Conservation (phyloP, 2,888 invertebrate species). For the Yponomeuta malinellus region DNA sequence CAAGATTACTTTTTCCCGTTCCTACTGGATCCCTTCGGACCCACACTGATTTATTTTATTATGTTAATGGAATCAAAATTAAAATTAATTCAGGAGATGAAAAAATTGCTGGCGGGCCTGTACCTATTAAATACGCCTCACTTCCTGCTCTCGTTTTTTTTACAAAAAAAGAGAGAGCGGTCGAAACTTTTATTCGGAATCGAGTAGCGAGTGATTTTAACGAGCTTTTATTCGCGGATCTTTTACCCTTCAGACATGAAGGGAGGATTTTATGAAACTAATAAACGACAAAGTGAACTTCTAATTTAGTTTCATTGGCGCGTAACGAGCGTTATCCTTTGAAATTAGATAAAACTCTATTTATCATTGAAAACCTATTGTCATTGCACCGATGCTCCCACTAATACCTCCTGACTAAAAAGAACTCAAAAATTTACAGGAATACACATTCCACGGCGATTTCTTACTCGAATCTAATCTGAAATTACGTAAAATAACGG, state of each 20-base stretch:
- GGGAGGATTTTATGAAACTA: slow-evolving; percentile 55
- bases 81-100: slow-evolving; percentile 54
- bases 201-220: slow-evolving; percentile 62
- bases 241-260: slow-evolving; percentile 37
- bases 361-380: slow-evolving; percentile 8
- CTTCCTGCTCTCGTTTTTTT: slow-evolving; percentile 42
- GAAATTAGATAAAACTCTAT: slow-evolving; percentile 11
- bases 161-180: slow-evolving; percentile 37
- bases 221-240: slow-evolving; percentile 56
- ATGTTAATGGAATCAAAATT: slow-evolving; percentile 58
- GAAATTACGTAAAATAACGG: neutral
- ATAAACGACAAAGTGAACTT: slow-evolving; percentile 61
- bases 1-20: slow-evolving; percentile 37
- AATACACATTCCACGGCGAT: neutral
- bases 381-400: neutral
- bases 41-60: slow-evolving; percentile 49
- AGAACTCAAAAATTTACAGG: neutral
- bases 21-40: slow-evolving; percentile 24
- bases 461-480: neutral
- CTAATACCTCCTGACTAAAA: neutral
- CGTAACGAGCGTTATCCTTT: slow-evolving; percentile 27
- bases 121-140: slow-evolving; percentile 56
- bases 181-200: slow-evolving; percentile 55
- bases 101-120: slow-evolving; percentile 47
- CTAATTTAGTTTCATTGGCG: slow-evolving; percentile 37